Evolutionary conservation across 2,888 invertebrate genomes (phyloP).

Genomic region (Coleophora flavipennella): DNA sequence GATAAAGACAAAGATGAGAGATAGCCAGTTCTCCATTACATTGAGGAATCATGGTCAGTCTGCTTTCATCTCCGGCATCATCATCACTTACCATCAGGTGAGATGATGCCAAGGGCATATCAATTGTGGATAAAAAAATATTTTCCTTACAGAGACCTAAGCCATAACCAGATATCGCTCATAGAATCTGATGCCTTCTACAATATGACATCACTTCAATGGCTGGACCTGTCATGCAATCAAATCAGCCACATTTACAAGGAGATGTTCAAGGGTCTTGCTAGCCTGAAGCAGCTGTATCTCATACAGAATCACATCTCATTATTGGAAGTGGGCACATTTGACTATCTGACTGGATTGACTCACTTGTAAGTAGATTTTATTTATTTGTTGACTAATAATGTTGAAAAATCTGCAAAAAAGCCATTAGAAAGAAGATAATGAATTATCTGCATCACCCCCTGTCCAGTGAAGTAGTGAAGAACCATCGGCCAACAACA

Average conservation of each 20-base stretch:
- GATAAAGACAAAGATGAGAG: too few species aligned
- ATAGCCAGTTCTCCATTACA: too few species aligned
- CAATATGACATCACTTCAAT: constrained; percentile 79
- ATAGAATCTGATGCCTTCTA: constrained; percentile 84
- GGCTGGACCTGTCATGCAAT: constrained; percentile 80
- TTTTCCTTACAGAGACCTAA: constrained; percentile 77
- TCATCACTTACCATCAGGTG: too few species aligned
- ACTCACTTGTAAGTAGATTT: constrained; percentile 79
- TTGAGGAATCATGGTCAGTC: too few species aligned
- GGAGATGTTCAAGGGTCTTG: constrained; percentile 78
- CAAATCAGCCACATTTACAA: constrained; percentile 78
- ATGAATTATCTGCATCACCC: too few species aligned
- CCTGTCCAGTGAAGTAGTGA: too few species aligned
- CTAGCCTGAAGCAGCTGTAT: constrained; percentile 78
- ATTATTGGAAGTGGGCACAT: constrained; percentile 79
- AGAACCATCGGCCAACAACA: too few species aligned
- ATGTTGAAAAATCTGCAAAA: not conserved
- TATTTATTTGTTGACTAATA: constrained; percentile 1
- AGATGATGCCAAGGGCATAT: too few species aligned
- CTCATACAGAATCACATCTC: constrained; percentile 81
- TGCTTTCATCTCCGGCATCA: too few species aligned
- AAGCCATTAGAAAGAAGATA: too few species aligned
- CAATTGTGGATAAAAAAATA: too few species aligned
- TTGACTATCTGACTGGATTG: constrained; percentile 77
- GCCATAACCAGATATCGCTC: constrained; percentile 81